A percentile compares a stretch with the other conserved stretches of the same genome.
Conservation (phyloP, 2,888 invertebrate genomes). For the Cheilosia soror region DNA sequence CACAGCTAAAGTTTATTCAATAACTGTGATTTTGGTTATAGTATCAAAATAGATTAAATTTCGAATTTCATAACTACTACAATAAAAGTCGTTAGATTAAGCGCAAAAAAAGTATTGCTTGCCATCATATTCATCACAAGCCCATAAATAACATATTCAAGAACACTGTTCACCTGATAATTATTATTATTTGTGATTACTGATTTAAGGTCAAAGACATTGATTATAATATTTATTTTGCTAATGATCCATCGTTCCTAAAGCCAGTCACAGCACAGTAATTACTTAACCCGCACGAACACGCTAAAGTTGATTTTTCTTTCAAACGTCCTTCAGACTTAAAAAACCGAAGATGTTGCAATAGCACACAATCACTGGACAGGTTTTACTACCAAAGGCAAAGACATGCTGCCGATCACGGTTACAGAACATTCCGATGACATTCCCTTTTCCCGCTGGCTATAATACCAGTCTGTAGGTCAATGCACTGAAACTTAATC, state of each 20-base stretch:
- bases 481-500: constrained; percentile 18
- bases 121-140: background rate
- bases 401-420: constrained; percentile 55
- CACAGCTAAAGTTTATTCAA: too few species aligned
- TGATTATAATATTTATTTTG: background rate
- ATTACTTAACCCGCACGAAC: constrained; percentile 12
- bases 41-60: too few species aligned
- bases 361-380: constrained; percentile 35
- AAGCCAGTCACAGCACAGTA: background rate
- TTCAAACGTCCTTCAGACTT: constrained; percentile 48
- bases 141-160: constrained; percentile 5
- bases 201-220: constrained; percentile 51
- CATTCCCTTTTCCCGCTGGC: constrained; percentile 24
- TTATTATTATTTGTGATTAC: constrained; percentile 33
- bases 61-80: too few species aligned
- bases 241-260: background rate
- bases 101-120: too few species aligned
- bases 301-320: constrained; percentile 12
- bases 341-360: constrained; percentile 32
- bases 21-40: too few species aligned
- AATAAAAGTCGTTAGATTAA: too few species aligned
- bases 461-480: constrained; percentile 12
- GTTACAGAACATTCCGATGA: constrained; percentile 55
- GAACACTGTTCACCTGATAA: constrained; percentile 12
- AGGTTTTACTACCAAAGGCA: constrained; percentile 64